phyloP scores from a whole-genome alignment of 2,888 invertebrate genomes.

The Ypsolopha scabrella region DNA sequence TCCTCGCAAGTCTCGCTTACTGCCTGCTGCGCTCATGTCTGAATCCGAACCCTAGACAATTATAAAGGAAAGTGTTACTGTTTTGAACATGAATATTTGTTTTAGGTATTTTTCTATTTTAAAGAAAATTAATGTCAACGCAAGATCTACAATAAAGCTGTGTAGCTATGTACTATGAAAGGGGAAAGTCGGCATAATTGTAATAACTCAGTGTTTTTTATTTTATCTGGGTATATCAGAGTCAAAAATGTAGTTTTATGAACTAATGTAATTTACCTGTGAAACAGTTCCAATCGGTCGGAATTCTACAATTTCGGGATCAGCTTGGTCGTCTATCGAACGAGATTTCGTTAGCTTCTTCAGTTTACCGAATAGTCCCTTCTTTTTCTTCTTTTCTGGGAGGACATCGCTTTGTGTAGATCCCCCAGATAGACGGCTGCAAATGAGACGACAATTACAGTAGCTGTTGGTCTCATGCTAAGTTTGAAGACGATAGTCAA shows the following conservation, averaged over 20 bases:
- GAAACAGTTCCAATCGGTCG: slow-evolving; percentile 67
- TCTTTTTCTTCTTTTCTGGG: slow-evolving; percentile 85
- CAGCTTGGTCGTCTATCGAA: slow-evolving; percentile 78
- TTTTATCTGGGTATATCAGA: no score
- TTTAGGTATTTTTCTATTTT: no score
- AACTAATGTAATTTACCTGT: slow-evolving; percentile 34
- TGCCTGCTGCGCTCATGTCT: slow-evolving; percentile 76
- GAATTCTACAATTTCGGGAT: slow-evolving; percentile 52
- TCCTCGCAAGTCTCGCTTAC: slow-evolving; percentile 83
- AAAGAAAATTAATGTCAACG: no score
- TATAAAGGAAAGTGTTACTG: background rate
- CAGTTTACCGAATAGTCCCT: slow-evolving; percentile 85
- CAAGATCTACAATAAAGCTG: no score
- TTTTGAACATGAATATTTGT: no score
- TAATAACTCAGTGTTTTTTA: no score
- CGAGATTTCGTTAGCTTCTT: slow-evolving; percentile 88
- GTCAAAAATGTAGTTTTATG: no score
- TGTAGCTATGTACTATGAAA: no score
- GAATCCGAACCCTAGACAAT: slow-evolving; percentile 75
- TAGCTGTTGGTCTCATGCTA: no score
- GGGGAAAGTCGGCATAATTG: no score
- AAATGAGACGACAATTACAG: slow-evolving; percentile 11
- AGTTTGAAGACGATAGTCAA: no score
- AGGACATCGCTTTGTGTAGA: slow-evolving; percentile 87
- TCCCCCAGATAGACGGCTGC: slow-evolving; percentile 82